Percentiles rank a stretch among this genome's conserved stretches.
These are phyloP conservation scores for Sphenodon punctatus DNA, from an alignment of 2,797 vertebrate genomes.

Conservation along the genomic window DNA sequence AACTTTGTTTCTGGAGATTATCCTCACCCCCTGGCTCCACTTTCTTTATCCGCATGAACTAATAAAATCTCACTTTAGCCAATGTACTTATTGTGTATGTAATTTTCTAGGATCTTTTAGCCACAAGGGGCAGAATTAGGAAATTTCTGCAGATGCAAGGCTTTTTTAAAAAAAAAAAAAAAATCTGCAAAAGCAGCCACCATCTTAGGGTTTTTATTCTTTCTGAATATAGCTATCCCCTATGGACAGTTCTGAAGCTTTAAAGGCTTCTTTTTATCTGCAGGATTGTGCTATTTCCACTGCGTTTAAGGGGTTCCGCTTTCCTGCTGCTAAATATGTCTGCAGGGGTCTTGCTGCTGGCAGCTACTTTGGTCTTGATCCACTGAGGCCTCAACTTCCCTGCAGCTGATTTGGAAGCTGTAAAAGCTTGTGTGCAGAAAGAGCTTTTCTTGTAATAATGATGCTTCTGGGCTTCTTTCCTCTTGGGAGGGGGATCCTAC, in stretches of 20 bases:
- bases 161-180: not conserved
- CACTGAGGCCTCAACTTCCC: fast-evolving
- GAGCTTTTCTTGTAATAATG: not conserved
- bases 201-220: not conserved
- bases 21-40: not conserved
- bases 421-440: not conserved
- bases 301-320: not conserved
- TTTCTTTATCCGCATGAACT: not conserved
- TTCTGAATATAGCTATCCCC: not conserved
- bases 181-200: not conserved
- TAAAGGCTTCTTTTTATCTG: not conserved
- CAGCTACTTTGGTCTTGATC: not conserved
- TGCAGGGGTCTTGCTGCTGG: not conserved
- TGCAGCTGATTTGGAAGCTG: not conserved
- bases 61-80: not conserved
- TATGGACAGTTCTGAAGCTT: not conserved
- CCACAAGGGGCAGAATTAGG: not conserved
- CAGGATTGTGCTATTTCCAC: not conserved
- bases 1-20: not conserved
- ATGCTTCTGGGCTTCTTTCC: not conserved
- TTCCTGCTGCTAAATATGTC: not conserved
- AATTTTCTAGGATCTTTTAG: not conserved
- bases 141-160: not conserved
- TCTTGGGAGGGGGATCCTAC: not conserved
- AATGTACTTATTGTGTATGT: not conserved